Evolutionary conservation across 2,888 invertebrate species (phyloP), one percentile per base, ranked within the genome.

Genomic region (Dynastes grantii): DNA sequence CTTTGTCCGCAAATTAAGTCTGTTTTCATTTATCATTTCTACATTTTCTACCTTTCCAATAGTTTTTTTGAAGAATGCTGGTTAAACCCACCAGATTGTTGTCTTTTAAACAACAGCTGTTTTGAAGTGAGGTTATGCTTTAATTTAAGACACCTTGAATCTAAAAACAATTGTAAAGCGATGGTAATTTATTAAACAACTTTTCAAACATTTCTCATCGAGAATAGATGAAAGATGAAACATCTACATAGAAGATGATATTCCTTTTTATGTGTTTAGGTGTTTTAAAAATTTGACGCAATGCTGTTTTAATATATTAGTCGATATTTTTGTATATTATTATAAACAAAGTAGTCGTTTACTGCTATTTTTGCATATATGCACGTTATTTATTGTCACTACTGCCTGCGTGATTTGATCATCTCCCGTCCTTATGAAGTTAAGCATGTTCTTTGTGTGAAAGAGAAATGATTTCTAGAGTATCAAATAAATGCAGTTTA

Each of bases 51-150:
- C 49, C 32, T 63, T 78, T 55, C 32, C 64, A 29, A 49, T 29
- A n/a, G 61, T n/a, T 73, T 78, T 71, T 55, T 45, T 45, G 55
- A 49, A 27, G 22, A 49, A 76, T 32, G 55, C 67, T 64, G 81
- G 80, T 81, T 81, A 81, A 81, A 80, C 81, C 81, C 81, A 75
- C 81, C 75, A 68, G 32, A 67, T 63, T 45, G 11, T 71, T 55
- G 32, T 53, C 45, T 27, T 13, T 45, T 45, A 29, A 49, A 45
- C 29, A 75, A 75, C 73, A 75, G 73, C 73, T 75, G 63, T 45
- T 75, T 40, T 40, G 49, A 75, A 75, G 73, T 75, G 61, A 75
- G 73, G 73, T 75, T 75, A 75, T 61, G 61, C n/a, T 13, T 45
- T 61, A 22, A 16, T 61, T 45, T 45, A 53, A 37, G 58, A 58